A percentile compares a stretch with the other conserved stretches of the same genome.
phyloP scores from a whole-genome alignment of 2,888 invertebrate genomes.

The Eledona agricola region DNA sequence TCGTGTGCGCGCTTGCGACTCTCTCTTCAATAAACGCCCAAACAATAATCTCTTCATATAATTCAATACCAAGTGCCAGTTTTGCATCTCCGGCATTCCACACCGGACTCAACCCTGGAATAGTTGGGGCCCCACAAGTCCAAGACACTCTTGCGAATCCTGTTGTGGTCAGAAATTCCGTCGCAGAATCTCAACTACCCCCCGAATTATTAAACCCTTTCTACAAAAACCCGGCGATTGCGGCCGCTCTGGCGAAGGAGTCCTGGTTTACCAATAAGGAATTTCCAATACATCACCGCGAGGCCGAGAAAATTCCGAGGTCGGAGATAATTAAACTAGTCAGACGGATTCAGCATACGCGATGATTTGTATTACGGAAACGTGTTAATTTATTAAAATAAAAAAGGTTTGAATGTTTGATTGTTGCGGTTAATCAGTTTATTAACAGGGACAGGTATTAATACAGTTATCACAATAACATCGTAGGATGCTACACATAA shows the following conservation, averaged over 20 bases:
- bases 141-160: slow-evolving; percentile 68
- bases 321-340: slow-evolving; percentile 79
- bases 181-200: slow-evolving; percentile 77
- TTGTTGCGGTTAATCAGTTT: no score
- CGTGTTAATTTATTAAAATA: no score
- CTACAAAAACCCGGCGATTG: slow-evolving; percentile 80
- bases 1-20: neutral
- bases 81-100: slow-evolving; percentile 36
- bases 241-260: slow-evolving; percentile 77
- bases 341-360: slow-evolving; percentile 55
- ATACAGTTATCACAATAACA: no score
- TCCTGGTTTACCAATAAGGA: slow-evolving; percentile 83
- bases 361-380: neutral
- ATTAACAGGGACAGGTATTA: no score
- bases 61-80: slow-evolving; percentile 35
- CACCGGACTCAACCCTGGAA: slow-evolving; percentile 34
- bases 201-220: slow-evolving; percentile 74
- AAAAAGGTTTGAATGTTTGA: no score
- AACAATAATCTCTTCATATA: slow-evolving; percentile 34
- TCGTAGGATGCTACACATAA: no score
- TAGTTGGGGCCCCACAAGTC: slow-evolving; percentile 41
- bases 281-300: slow-evolving; percentile 79
- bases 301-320: slow-evolving; percentile 82
- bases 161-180: slow-evolving; percentile 76
- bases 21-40: slow-evolving; percentile 10